Conservation (phyloP, 2,113 vertebrate genomes). For the Cephalopterus ornatus region DNA sequence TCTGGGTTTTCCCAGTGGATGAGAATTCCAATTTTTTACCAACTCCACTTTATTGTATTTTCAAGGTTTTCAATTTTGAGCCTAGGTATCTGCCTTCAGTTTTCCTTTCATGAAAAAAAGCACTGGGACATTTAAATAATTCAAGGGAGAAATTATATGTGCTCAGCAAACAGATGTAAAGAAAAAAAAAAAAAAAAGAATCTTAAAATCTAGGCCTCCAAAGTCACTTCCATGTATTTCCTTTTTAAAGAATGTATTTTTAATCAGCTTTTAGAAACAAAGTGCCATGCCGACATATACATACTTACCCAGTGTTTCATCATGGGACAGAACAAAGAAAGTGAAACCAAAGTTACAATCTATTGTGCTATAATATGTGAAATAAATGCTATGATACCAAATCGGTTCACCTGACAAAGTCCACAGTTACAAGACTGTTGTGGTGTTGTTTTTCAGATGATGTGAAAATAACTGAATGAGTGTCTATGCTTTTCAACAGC, state of each 20-base stretch:
- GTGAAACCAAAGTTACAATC: background rate
- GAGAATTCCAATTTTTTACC: background rate
- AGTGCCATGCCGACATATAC: background rate
- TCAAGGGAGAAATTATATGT: conserved; percentile 31
- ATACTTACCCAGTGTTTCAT: background rate
- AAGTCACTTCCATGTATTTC: conserved; percentile 24
- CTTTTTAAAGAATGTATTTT: conserved; percentile 53
- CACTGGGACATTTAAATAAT: conserved; percentile 48
- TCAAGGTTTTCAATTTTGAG: background rate
- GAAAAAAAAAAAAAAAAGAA: conserved; percentile 23
- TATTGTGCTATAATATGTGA: background rate
- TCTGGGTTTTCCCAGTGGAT: background rate
- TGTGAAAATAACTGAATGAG: background rate
- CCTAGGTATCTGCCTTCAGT: background rate
- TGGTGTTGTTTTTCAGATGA: background rate
- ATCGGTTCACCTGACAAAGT: background rate
- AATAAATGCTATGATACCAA: background rate
- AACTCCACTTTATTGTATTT: background rate
- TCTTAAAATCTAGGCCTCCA: conserved; percentile 36
- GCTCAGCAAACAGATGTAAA: conserved; percentile 22
- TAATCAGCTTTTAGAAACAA: conserved; percentile 54
- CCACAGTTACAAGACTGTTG: background rate
- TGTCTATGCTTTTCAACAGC: background rate
- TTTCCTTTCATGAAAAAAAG: conserved; percentile 33
- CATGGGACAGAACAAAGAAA: conserved; percentile 38